phyloP scores from a whole-genome alignment of 2,113 vertebrate genomes.

The Tragelaphus strepsiceros region DNA sequence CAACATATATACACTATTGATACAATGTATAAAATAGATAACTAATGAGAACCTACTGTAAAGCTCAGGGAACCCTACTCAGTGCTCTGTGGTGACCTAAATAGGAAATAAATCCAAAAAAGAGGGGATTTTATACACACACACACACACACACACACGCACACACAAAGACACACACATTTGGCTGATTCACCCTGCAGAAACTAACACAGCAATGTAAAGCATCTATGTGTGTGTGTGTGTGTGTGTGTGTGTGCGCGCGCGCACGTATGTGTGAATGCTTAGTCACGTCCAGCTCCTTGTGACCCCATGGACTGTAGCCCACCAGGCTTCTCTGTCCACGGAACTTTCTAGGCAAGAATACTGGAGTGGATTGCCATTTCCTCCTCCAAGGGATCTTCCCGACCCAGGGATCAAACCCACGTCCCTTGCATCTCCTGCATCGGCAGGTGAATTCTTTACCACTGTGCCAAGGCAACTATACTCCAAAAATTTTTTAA shows the following conservation, averaged over 20 bases:
- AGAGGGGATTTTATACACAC: not conserved
- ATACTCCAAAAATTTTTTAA: not conserved
- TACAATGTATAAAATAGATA: not conserved
- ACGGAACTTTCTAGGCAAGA: not conserved
- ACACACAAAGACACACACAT: not conserved
- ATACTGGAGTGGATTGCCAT: not conserved
- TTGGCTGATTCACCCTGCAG: not conserved
- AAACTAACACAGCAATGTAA: not conserved
- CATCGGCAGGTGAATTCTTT: not conserved
- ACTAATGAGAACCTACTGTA: not conserved
- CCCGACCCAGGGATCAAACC: not conserved
- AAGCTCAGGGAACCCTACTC: not conserved
- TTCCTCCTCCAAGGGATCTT: not conserved
- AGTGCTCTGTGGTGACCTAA: not conserved
- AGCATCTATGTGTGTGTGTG: not conserved
- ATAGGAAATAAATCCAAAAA: not conserved
- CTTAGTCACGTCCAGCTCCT: not conserved
- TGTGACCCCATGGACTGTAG: not conserved
- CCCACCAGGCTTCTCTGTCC: not conserved
- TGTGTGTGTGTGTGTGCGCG: not conserved
- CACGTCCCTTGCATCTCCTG: rapidly evolving
- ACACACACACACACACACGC: rapidly evolving
- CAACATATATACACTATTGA: not conserved
- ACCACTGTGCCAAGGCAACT: not conserved
- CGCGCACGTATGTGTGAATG: not conserved